Percentiles rank a stretch among this genome's conserved stretches.
phyloP scores from a whole-genome alignment of 53 echinoderm and acorn worm species.

The Paracentrotus lividus region DNA sequence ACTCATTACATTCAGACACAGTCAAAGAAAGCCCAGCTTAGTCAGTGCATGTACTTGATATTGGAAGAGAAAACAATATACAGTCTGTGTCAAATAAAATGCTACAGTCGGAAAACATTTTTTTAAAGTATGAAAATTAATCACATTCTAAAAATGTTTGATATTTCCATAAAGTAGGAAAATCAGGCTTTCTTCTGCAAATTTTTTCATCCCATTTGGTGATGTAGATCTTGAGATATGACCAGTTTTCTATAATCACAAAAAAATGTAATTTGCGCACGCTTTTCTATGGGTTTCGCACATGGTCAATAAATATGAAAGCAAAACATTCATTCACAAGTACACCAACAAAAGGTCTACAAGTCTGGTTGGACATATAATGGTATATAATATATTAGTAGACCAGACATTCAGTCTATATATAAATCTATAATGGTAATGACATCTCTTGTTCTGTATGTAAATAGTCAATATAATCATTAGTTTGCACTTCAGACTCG shows the following conservation, averaged over 20 bases:
- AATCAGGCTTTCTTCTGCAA: no score
- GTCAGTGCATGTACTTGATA: neutral
- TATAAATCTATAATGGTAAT: constrained; percentile 27
- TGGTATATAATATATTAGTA: neutral
- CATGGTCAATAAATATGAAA: neutral
- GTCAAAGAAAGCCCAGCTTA: neutral
- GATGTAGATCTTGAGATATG: no score
- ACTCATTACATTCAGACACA: neutral
- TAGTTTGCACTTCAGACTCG: constrained; percentile 30
- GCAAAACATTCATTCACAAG: neutral
- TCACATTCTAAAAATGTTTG: no score
- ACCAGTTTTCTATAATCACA: no score
- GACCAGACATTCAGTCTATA: constrained; percentile 11
- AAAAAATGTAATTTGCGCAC: no score
- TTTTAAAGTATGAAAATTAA: no score
- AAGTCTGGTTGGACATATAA: neutral
- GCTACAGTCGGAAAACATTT: no score
- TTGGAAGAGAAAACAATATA: no score
- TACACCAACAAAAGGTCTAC: neutral
- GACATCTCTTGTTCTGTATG: neutral
- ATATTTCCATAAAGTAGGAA: no score
- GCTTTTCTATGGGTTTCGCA: no score
- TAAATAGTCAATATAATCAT: constrained; percentile 8
- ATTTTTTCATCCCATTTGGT: no score
- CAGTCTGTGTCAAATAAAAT: no score